Percentiles rank a stretch among this genome's conserved stretches.
Evolutionary conservation across 1,140 invertebrate genomes (phyloP).

Genomic region (Drosophila arawakana): DNA sequence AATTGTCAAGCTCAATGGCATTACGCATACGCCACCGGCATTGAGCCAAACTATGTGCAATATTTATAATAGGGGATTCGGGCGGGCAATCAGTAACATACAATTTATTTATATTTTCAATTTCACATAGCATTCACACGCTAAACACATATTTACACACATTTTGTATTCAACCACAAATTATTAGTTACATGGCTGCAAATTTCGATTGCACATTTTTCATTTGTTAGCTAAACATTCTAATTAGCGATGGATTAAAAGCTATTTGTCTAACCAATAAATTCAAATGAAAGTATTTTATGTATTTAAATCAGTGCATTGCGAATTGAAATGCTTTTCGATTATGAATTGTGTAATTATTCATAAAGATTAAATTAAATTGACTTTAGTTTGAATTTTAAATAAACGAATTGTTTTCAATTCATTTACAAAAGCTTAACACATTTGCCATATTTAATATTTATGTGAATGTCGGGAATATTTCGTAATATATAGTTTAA

Average conservation of each 20-base stretch:
- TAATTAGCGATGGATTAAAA: constrained; percentile 26
- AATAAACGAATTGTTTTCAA: no score
- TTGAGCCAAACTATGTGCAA: constrained; percentile 36
- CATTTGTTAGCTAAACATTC: constrained; percentile 12
- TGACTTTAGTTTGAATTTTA: no score
- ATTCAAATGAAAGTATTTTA: background rate
- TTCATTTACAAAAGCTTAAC: no score
- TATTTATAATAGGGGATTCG: background rate
- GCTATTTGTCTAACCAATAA: background rate
- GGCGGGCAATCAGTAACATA: background rate
- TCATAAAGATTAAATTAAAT: background rate
- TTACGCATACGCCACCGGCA: constrained; percentile 56
- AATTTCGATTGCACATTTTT: constrained; percentile 7
- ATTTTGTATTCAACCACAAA: constrained; percentile 1
- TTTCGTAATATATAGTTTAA: no score
- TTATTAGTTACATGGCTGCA: constrained; percentile 7
- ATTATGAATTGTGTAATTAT: background rate
- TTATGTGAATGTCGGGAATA: no score
- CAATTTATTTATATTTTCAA: constrained; percentile 17
- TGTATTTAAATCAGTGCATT: no score
- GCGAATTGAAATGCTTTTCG: no score
- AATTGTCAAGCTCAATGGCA: constrained; percentile 27
- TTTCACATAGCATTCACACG: constrained; percentile 3
- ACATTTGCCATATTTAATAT: no score
- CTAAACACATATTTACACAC: constrained; percentile 10